A percentile compares a stretch with the other conserved stretches of the same genome.
Evolutionary conservation across 2,113 vertebrate species (phyloP).

Genomic region (Cochlearius cochlearius): DNA sequence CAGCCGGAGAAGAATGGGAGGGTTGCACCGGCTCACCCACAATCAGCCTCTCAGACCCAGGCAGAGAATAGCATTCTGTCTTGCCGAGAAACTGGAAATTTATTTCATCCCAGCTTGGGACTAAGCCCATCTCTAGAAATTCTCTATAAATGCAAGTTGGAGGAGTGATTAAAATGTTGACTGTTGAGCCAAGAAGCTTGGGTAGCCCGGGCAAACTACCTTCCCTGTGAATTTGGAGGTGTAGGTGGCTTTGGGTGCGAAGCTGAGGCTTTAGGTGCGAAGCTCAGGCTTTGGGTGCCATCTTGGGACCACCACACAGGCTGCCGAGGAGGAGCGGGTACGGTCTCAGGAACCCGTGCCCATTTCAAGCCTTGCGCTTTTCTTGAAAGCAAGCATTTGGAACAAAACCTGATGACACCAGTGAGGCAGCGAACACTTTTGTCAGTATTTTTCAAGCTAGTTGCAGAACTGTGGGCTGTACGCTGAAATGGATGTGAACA

Average conservation of each 20-base stretch:
- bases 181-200: background rate
- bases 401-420: background rate
- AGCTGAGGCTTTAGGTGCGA: background rate
- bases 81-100: background rate
- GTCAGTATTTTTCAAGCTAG: background rate
- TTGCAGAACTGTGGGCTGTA: background rate
- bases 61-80: constrained; percentile 33
- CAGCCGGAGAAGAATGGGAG: constrained; percentile 40
- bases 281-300: background rate
- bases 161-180: background rate
- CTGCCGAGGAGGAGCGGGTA: fast-evolving
- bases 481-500: background rate
- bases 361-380: background rate
- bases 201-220: background rate
- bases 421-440: background rate
- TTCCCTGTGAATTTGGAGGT: background rate
- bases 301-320: background rate
- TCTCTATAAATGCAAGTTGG: background rate
- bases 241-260: background rate
- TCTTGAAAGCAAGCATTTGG: background rate
- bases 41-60: constrained; percentile 29
- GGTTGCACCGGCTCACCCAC: constrained; percentile 25
- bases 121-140: background rate
- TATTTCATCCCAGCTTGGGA: background rate
- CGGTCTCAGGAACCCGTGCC: background rate